phyloP scores from a whole-genome alignment of 2,888 invertebrate species.

The Herminia tarsipennalis region DNA sequence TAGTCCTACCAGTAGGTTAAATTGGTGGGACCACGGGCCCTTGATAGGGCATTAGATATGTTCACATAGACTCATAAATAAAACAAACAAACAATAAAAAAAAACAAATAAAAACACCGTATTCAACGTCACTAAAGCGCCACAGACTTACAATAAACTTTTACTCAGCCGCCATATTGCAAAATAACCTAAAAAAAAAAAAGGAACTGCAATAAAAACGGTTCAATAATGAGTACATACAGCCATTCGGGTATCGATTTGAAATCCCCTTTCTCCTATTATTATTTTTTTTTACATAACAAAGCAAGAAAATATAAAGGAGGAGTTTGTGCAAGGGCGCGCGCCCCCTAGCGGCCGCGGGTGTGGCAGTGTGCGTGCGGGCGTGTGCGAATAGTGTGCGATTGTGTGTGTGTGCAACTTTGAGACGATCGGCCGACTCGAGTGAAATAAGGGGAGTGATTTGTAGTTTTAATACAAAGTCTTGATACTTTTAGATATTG shows the following conservation, averaged over 20 bases:
- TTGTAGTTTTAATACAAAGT: slow-evolving; percentile 45
- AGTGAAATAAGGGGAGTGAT: slow-evolving; percentile 78
- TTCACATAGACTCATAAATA: too few species aligned
- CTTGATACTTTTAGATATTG: slow-evolving; percentile 52
- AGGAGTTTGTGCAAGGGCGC: slow-evolving; percentile 80
- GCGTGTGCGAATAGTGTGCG: slow-evolving; percentile 48
- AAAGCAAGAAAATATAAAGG: slow-evolving; percentile 83
- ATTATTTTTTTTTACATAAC: slow-evolving; percentile 83
- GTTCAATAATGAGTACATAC: slow-evolving; percentile 62
- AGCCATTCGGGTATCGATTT: slow-evolving; percentile 80
- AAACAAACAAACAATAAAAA: too few species aligned
- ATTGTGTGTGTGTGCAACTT: slow-evolving; percentile 61
- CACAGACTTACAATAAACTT: too few species aligned
- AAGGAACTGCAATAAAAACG: slow-evolving; percentile 39
- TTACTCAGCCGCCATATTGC: slow-evolving; percentile 16
- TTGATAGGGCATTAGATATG: too few species aligned
- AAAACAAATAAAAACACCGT: too few species aligned
- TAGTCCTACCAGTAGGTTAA: too few species aligned
- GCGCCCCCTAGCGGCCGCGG: slow-evolving; percentile 61
- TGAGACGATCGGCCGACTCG: slow-evolving; percentile 81
- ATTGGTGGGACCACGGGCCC: too few species aligned
- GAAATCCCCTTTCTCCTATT: slow-evolving; percentile 82
- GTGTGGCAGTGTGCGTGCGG: slow-evolving; percentile 43
- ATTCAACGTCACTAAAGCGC: too few species aligned
- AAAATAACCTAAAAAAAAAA: slow-evolving; percentile 22